Base-by-base conservation (phyloP, 30 jellyfish, hydroid and myxozoan species). In the Catostylus mosaicus region DNA sequence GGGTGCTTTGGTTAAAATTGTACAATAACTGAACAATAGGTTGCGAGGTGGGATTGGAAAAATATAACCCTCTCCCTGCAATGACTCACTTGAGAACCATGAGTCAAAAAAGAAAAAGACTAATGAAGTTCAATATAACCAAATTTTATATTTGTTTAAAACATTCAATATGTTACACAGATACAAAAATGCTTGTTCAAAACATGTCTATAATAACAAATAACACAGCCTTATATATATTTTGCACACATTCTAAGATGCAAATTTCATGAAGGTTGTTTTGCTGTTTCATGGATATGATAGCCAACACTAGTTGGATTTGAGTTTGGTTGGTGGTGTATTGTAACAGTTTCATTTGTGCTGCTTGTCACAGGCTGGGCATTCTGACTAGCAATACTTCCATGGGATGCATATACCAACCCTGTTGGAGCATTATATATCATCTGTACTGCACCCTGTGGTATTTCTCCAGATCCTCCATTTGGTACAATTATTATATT, bases 361-460 rank as follows among this genome's bases (percentile, higher is more conserved):
- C 52, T 51, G 3, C 71, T 59, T 1, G 78, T 40, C 9, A 29
- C 65, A 26, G 77, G 59, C 20, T 59, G 83, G 35, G 77, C 46
- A 66, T 73, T 67, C 62, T 78, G 50, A 34, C 65, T 84, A 1
- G 73, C 46, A 34, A 63, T 77, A 62, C 74, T 75, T 27, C 63
- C 79, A 40, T 84, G 95, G 2, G 96, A 77, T 14, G 97, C 96
- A 47, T 92, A 87, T 23, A 92, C 77, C 67, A 92, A 65, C 5
- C 91, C 95, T 6, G 82, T 75, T n/a, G 78, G 76, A 1, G 91
- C 77, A 46, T 87, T 92, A 65, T 92, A 92, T 3, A 92, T 95
- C 98, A 87, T 86, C 63, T 92, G 98, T 8, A 92, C 93, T 24
- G 96, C 86, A 33, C 90, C 89, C 16, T 34, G 54, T 23, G 98